Percentiles rank a stretch among this genome's conserved stretches.
Evolutionary conservation across 2,797 vertebrate species (phyloP).

Genomic region (Sebastes hubbsi): DNA sequence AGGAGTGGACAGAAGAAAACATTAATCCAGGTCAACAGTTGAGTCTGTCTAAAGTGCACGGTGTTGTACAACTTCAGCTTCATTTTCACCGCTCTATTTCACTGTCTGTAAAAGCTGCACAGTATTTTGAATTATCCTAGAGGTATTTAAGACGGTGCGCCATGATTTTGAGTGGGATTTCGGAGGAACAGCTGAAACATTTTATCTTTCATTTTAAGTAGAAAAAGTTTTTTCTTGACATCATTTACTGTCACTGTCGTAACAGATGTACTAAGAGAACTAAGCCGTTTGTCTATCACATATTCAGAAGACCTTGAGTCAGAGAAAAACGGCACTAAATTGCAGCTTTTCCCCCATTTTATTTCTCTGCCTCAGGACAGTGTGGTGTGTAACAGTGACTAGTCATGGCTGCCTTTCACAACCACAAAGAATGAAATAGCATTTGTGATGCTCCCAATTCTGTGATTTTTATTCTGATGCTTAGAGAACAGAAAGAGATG

Average conservation of each 20-base stretch:
- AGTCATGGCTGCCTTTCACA: not conserved
- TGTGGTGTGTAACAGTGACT: not conserved
- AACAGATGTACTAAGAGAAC: not conserved
- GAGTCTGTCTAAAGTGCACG: not conserved
- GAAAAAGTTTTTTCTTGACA: not conserved
- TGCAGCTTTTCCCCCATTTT: slow-evolving; percentile 16
- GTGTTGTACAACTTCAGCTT: not conserved
- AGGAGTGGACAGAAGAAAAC: not conserved
- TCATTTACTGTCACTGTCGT: not conserved
- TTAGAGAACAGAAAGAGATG: not conserved
- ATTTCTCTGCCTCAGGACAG: slow-evolving; percentile 14
- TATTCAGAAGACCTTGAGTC: not conserved
- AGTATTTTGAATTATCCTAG: not conserved
- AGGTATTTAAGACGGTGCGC: not conserved
- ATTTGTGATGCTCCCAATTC: slow-evolving; percentile 9
- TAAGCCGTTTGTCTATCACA: not conserved
- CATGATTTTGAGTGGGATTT: not conserved
- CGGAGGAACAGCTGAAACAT: not conserved
- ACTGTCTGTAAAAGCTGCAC: not conserved
- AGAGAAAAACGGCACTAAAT: slow-evolving; percentile 1
- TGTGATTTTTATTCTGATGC: slow-evolving; percentile 15
- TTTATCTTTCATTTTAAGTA: not conserved
- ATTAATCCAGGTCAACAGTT: slow-evolving; percentile 3
- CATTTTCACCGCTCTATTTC: not conserved
- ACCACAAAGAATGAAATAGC: slow-evolving; percentile 4